Percentiles rank a stretch among this genome's conserved stretches.
Conservation (phyloP, 2,113 vertebrate genomes). For the Cathartes aura region DNA sequence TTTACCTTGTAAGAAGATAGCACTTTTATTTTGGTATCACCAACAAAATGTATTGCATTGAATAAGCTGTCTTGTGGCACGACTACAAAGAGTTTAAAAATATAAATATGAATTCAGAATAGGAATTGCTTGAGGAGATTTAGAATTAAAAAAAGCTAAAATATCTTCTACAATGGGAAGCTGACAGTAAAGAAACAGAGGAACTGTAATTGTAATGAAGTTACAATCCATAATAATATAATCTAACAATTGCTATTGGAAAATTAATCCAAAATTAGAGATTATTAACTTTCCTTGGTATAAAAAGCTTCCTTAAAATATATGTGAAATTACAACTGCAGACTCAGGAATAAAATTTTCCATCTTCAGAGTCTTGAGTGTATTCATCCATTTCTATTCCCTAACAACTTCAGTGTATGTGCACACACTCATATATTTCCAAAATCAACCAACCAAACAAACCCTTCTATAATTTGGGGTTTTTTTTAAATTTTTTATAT, state of each 20-base stretch:
- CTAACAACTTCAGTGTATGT: neutral
- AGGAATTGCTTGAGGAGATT: neutral
- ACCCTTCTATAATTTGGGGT: fast-evolving
- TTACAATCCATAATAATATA: neutral
- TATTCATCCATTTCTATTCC: neutral
- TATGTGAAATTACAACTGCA: neutral
- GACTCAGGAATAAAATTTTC: neutral
- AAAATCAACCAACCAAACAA: neutral
- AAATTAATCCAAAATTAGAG: neutral
- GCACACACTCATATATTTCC: neutral
- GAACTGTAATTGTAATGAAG: neutral
- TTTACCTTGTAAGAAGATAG: neutral
- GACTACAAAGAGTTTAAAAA: neutral
- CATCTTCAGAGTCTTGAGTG: neutral
- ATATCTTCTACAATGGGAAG: neutral
- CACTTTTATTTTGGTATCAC: neutral
- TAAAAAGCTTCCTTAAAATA: neutral
- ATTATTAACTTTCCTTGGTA: neutral
- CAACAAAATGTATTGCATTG: neutral
- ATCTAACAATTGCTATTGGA: neutral
- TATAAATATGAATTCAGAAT: neutral
- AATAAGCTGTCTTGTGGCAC: neutral
- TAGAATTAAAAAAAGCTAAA: neutral
- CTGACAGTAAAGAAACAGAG: neutral
- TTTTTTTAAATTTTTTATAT: neutral